A percentile compares a stretch with the other conserved stretches of the same genome.
Evolutionary conservation across 2,888 invertebrate species (phyloP).

Genomic region (Hololepta plana): DNA sequence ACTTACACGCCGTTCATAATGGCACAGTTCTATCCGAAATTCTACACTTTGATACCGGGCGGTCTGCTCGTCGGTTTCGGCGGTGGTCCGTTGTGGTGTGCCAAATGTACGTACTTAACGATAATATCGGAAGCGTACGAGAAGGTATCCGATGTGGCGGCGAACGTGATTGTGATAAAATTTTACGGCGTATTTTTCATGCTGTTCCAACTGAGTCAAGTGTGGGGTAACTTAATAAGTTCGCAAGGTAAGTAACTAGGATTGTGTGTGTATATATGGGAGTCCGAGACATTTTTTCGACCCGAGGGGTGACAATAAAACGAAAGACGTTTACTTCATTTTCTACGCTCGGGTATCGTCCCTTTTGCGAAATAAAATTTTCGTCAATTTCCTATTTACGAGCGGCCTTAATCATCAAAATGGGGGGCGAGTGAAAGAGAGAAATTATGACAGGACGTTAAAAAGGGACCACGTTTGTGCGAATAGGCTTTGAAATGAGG

Average conservation of each 20-base stretch:
- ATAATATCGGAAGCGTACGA: conserved; percentile 67
- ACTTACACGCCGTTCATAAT: conserved; percentile 86
- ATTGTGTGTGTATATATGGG: neutral
- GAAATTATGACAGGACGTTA: no score
- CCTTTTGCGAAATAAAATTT: no score
- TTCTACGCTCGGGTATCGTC: no score
- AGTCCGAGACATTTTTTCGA: neutral
- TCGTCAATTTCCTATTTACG: no score
- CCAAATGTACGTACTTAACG: conserved; percentile 86
- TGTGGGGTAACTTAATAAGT: conserved; percentile 85
- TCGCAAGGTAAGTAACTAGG: conserved; percentile 61
- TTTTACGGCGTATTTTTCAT: conserved; percentile 94
- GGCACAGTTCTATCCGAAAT: conserved; percentile 76
- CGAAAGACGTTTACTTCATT: neutral
- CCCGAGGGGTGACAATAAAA: neutral
- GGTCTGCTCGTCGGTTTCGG: conserved; percentile 72
- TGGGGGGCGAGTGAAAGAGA: no score
- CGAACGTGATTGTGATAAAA: conserved; percentile 67
- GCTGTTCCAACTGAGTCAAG: conserved; percentile 91
- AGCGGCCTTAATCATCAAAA: no score
- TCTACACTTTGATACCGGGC: conserved; percentile 68
- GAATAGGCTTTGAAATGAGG: no score
- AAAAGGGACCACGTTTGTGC: no score
- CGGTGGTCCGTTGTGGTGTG: conserved; percentile 89
- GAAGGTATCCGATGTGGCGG: conserved; percentile 38